Percentiles rank a stretch among this genome's conserved stretches.
Conservation (phyloP, 2,797 vertebrate species). For the Neosalanx taihuensis region DNA sequence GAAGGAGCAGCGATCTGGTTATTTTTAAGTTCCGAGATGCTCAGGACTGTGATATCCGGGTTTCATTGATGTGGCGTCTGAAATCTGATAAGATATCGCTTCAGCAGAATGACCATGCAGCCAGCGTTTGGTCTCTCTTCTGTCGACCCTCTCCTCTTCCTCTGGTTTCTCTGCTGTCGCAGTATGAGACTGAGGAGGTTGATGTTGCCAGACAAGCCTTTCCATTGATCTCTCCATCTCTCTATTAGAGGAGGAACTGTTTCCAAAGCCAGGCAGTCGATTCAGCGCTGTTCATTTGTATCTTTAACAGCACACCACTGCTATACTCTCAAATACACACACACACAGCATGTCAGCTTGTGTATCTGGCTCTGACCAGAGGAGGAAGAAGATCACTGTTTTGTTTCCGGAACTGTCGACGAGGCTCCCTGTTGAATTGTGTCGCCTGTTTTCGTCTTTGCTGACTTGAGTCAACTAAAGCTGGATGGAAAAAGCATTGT, state of each 20-base stretch:
- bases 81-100: slow-evolving; percentile 1
- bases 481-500: neutral
- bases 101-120: neutral
- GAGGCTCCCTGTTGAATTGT: neutral
- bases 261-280: slow-evolving; percentile 22
- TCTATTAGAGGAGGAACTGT: slow-evolving; percentile 19
- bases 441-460: no score
- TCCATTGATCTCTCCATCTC: slow-evolving; percentile 42
- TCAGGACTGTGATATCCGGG: neutral
- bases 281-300: slow-evolving; percentile 22
- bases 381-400: slow-evolving; percentile 28
- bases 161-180: neutral
- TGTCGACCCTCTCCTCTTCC: neutral
- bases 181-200: neutral
- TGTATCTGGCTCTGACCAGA: neutral
- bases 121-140: neutral
- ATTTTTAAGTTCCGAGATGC: neutral
- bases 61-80: neutral
- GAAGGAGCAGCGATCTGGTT: neutral
- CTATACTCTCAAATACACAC: neutral
- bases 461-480: neutral
- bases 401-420: neutral
- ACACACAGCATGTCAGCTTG: neutral
- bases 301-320: slow-evolving; percentile 40
- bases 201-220: neutral